Base-by-base conservation (phyloP, 30 jellyfish, hydroid and myxozoan species). In the Hydractinia symbiolongicarpus region DNA sequence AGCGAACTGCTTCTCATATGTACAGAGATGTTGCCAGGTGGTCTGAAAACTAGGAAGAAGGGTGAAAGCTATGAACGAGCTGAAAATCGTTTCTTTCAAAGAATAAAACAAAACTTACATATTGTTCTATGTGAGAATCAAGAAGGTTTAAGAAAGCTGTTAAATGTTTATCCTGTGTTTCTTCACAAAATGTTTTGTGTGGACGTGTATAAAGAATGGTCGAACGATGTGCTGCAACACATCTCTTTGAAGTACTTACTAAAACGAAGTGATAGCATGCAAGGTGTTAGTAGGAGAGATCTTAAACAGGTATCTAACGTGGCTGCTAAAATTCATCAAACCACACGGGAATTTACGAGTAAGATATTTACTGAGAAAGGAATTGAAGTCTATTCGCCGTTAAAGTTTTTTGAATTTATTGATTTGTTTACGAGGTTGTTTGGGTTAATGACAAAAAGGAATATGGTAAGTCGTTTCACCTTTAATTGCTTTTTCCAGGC, bases 21-120 rank as follows among this genome's bases (percentile, higher is more conserved):
- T 55, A 70, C 66, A 14, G 88, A 88, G 17, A 55, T 82, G 53
- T 72, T 88, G 61, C 96, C 96, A 9, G 94, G 96, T 4, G 93
- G 96, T 5, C 89, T 62, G 50, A 76, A 70, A 51, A 85, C 81
- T 10, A 81, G 73, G 30, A 82, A 90, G 60, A 79, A 87, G 78
- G 64, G 86, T 11, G 90, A 88, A 62, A 82, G 76, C 87, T 64
- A 82, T 54, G 64, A 86, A 7, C 86, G 73, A 44, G 89, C 86
- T 15, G 94, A 77, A 62, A 88, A 79, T 61, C 73, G 96, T 13
- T 88, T 88, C 58, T 49, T 79, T 4, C 83, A 90, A 19, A 78
- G 96, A 11, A 79, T 88, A 9, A 73, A 67, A 19, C 53, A 87
- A 15, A 88, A 88, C 55, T 80, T 88, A 7, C 96, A 88, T 57